Percentiles rank a stretch among this genome's conserved stretches.
phyloP scores from a whole-genome alignment of 30 jellyfish, hydroid and myxozoan genomes.

The Turritopsis dohrnii region DNA sequence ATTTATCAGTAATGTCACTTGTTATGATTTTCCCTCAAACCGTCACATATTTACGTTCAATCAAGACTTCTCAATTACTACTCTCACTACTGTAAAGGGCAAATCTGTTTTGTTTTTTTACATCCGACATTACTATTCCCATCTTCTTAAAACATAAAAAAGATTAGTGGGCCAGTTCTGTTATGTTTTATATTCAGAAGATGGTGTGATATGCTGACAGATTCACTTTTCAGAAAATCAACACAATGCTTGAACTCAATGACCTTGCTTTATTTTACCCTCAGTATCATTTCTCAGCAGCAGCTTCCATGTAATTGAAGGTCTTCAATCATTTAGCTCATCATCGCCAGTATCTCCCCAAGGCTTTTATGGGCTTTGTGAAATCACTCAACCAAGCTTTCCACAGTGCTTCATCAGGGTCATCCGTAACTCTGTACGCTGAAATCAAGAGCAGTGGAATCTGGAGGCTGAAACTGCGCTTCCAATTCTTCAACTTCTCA shows the following conservation, averaged over 20 bases:
- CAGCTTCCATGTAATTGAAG: slow-evolving; percentile 87
- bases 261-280: slow-evolving; percentile 58
- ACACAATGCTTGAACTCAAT: slow-evolving; percentile 22
- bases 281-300: slow-evolving; percentile 60
- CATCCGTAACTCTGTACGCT: slow-evolving; percentile 44
- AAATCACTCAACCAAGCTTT: slow-evolving; percentile 29
- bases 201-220: too few species aligned
- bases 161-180: too few species aligned
- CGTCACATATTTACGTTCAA: too few species aligned
- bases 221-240: background rate
- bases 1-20: too few species aligned
- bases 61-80: too few species aligned
- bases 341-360: slow-evolving; percentile 72
- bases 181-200: too few species aligned
- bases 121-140: too few species aligned
- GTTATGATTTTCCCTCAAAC: too few species aligned
- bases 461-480: slow-evolving; percentile 77
- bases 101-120: too few species aligned
- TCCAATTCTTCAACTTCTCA: slow-evolving; percentile 63
- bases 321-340: slow-evolving; percentile 73
- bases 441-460: slow-evolving; percentile 56
- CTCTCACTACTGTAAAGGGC: too few species aligned
- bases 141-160: too few species aligned
- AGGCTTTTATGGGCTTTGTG: slow-evolving; percentile 25
- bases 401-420: slow-evolving; percentile 83